Base-by-base conservation (phyloP, 1,140 invertebrate species). In the Oryctes rhinoceros region DNA sequence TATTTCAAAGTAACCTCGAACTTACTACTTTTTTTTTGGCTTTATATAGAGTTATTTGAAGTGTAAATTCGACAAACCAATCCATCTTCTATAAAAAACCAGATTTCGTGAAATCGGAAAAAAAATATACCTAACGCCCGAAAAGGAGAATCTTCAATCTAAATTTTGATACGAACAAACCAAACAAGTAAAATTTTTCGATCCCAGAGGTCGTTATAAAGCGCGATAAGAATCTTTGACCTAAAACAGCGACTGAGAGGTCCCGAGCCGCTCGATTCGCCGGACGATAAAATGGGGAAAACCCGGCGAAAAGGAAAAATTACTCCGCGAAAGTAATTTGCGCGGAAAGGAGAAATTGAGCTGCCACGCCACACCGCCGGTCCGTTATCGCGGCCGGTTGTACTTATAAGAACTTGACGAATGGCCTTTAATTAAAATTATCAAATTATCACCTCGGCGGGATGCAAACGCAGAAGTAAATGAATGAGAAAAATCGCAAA, bases 181-280 rank as follows among this genome's bases (percentile, higher is more conserved):
- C 53, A 59, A 18, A 59, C 53, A 59, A 59, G 53, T 59, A n/a
- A n/a, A 59, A 59, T 59, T 59, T 59, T 59, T 59, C 53, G 53
- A n/a, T 59, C 53, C 53, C 53, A 13, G 18, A 59, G n/a, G n/a
- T 59, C 53, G 53, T 59, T 59, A 59, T 15, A 18, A 59, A 59
- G 3, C 6, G 15, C 53, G 53, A 59, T 59, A 59, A 59, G n/a
- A 59, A 59, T 59, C 53, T 59, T 59, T 18, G 53, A 18, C 5
- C 6, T 18, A 18, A 59, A 59, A 59, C 53, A 59, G 24, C 24
- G 24, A 30, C 5, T 59, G 18, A n/a, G n/a, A 18, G 53, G 15
- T 59, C 53, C 5, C 39, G 39, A 44, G 5, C 9, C 9, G 5
- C 39, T 44, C 39, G 39, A 44, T 44, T 59, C 18, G 5, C 18